Percentiles rank a stretch among this genome's conserved stretches.
Conservation (phyloP, 2,113 vertebrate genomes). For the Pedetes capensis region DNA sequence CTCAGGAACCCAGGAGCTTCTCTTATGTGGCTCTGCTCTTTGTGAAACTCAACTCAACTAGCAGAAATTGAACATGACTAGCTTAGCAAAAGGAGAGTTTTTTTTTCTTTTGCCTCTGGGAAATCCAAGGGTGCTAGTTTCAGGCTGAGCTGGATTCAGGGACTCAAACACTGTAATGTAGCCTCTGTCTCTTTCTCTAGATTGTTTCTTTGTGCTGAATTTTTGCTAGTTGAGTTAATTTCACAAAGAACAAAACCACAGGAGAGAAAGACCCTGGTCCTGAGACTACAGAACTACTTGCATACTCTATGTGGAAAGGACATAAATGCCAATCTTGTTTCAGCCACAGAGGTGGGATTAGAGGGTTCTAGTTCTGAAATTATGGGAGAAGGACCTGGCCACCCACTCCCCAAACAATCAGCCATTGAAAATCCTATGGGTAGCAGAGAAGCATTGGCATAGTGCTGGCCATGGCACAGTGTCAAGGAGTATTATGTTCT, state of each 20-base stretch:
- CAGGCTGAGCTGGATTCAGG: background rate
- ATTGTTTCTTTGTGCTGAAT: background rate
- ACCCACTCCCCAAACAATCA: no score
- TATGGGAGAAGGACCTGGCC: no score
- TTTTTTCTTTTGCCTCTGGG: background rate
- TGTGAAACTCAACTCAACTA: conserved; percentile 7
- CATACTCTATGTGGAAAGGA: background rate
- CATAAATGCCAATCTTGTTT: background rate
- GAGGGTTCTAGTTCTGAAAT: background rate
- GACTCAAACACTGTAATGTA: background rate
- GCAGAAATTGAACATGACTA: background rate
- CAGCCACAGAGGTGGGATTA: background rate
- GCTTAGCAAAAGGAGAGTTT: background rate
- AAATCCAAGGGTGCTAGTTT: background rate
- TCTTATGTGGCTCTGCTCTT: background rate
- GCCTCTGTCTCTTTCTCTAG: background rate
- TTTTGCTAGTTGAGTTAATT: conserved; percentile 17
- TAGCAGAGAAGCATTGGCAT: no score
- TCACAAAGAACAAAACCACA: background rate
- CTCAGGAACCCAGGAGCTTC: background rate
- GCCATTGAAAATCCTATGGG: no score
- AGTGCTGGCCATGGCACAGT: no score
- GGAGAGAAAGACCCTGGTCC: background rate
- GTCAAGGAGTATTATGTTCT: no score
- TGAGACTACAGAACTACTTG: background rate